Evolutionary conservation across 2,113 vertebrate genomes (phyloP).

Genomic region (Thamnophis sirtalis): DNA sequence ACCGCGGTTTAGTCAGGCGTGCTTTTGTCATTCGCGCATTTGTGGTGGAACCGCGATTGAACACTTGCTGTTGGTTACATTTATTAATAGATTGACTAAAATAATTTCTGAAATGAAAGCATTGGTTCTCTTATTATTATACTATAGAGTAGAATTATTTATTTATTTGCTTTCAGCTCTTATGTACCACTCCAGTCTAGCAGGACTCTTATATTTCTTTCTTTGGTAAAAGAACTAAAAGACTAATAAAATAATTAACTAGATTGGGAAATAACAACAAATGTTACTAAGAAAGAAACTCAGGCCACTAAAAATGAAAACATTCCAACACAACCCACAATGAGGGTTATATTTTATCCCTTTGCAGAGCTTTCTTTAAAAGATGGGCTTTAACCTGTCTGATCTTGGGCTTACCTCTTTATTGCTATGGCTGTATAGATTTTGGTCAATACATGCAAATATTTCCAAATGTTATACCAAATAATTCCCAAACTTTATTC

Average conservation of each 20-base stretch:
- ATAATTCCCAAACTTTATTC: conserved; percentile 22
- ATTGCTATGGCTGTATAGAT: background rate
- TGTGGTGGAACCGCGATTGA: too few species aligned
- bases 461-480: background rate
- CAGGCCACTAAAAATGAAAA: background rate
- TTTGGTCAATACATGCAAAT: background rate
- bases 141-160: background rate
- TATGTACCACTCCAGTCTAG: background rate
- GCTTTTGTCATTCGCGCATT: too few species aligned
- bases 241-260: background rate
- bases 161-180: background rate
- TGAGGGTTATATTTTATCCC: background rate
- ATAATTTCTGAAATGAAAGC: background rate
- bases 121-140: background rate
- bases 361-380: background rate
- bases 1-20: too few species aligned
- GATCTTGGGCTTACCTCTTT: background rate
- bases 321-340: background rate
- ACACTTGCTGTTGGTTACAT: background rate
- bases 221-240: background rate
- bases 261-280: background rate
- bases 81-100: background rate
- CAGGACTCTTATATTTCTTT: background rate
- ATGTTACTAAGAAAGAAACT: background rate
- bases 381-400: background rate